A percentile compares a stretch with the other conserved stretches of the same genome.
These are phyloP conservation scores for Agriopis leucophaearia DNA, from an alignment of 2,888 invertebrate species.

Conservation along the genomic window DNA sequence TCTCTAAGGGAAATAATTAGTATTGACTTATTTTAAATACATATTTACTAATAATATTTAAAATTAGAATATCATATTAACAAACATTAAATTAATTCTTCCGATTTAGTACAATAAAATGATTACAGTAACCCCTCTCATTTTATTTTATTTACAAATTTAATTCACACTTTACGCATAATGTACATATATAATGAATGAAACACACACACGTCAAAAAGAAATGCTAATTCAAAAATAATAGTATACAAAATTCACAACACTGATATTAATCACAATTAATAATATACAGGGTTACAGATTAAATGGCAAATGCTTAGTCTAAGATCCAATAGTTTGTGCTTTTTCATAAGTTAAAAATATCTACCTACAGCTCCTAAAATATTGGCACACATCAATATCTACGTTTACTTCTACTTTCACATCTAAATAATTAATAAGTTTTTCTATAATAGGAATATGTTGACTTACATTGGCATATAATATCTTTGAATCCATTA, in stretches of 20 bases:
- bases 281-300: constrained; percentile 57
- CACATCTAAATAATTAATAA: constrained; percentile 58
- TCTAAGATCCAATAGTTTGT: constrained; percentile 51
- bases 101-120: constrained; percentile 45
- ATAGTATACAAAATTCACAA: constrained; percentile 66
- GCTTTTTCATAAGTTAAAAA: constrained; percentile 55
- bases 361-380: constrained; percentile 55
- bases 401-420: constrained; percentile 58
- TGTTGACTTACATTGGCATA: constrained; percentile 42
- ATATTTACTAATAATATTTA: constrained; percentile 23
- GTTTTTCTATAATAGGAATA: constrained; percentile 66
- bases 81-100: constrained; percentile 1
- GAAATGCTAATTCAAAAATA: constrained; percentile 40
- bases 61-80: neutral
- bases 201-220: constrained; percentile 17
- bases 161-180: constrained; percentile 19
- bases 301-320: constrained; percentile 51
- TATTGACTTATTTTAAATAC: constrained; percentile 40
- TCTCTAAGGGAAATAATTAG: constrained; percentile 69
- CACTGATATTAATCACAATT: constrained; percentile 64
- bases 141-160: constrained; percentile 20
- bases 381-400: constrained; percentile 68
- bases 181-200: constrained; percentile 23
- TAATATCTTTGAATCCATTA: constrained; percentile 43
- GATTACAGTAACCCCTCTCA: constrained; percentile 54